Evolutionary conservation across 2,888 invertebrate genomes (phyloP).

Genomic region (Deilephila porcellus): DNA sequence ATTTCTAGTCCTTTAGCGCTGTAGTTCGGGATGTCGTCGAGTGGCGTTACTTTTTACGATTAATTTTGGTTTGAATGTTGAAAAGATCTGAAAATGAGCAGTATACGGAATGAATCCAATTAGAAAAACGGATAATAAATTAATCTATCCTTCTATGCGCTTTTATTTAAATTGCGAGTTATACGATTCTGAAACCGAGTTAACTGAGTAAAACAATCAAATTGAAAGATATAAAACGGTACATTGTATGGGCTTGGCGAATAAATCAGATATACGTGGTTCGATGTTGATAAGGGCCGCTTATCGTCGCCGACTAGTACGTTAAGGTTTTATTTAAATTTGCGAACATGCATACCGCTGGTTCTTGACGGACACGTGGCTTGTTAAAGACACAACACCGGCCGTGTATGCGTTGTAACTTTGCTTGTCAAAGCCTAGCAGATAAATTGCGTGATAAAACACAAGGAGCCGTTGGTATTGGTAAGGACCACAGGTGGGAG

Average conservation of each 20-base stretch:
- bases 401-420: conserved; percentile 5
- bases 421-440: not conserved
- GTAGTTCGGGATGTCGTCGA: no score
- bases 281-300: not conserved
- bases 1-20: no score
- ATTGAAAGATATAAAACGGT: not conserved
- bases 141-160: no score
- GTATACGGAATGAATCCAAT: no score
- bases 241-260: conserved; percentile 3
- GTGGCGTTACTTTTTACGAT: no score
- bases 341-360: not conserved
- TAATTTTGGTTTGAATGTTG: no score
- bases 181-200: not conserved
- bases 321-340: not conserved
- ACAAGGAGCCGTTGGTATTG: not conserved
- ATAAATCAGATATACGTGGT: conserved; percentile 1
- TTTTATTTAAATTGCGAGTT: no score
- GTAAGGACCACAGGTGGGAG: not conserved
- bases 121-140: no score
- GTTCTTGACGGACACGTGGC: conserved; percentile 19
- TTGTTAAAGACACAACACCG: conserved; percentile 3
- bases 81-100: no score
- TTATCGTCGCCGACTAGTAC: not conserved
- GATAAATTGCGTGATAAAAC: conserved; percentile 15
- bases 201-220: not conserved